These are phyloP conservation scores for Hippocampus comes DNA, from an alignment of 2,113 vertebrate genomes.

Conservation along the genomic window DNA sequence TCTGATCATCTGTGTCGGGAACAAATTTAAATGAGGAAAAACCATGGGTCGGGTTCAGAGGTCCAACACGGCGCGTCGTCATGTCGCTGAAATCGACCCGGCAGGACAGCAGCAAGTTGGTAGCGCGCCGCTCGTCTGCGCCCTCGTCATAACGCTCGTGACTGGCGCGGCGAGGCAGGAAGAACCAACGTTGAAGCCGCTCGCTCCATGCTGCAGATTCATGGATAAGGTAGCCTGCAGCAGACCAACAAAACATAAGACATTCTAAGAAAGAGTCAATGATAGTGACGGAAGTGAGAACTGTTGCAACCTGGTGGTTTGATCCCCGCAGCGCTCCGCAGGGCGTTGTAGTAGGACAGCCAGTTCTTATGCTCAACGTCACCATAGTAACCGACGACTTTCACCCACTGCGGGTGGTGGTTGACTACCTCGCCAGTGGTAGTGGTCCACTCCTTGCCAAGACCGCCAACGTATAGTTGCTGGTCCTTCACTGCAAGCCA, in stretches of 20 bases:
- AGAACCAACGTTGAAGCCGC: slow-evolving; percentile 87
- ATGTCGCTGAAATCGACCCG: slow-evolving; percentile 77
- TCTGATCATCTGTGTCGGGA: slow-evolving; percentile 84
- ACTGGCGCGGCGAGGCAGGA: slow-evolving; percentile 90
- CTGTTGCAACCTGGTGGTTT: slow-evolving; percentile 79
- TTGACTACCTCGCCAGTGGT: slow-evolving; percentile 85
- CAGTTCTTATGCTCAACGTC: slow-evolving; percentile 87
- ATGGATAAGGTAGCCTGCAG: slow-evolving; percentile 90
- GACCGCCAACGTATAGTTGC: slow-evolving; percentile 87
- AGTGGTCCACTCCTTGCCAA: slow-evolving; percentile 97
- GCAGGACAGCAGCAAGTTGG: slow-evolving; percentile 87
- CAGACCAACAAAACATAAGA: not conserved
- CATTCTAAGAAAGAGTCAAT: not conserved
- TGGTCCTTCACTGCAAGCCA: slow-evolving; percentile 93
- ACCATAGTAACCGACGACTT: slow-evolving; percentile 82
- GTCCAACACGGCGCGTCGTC: slow-evolving; percentile 64
- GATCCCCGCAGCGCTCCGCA: slow-evolving; percentile 82
- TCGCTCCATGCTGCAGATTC: slow-evolving; percentile 92
- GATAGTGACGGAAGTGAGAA: not conserved
- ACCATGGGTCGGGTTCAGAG: slow-evolving; percentile 81
- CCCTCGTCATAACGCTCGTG: slow-evolving; percentile 81
- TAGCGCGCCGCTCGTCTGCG: slow-evolving; percentile 80
- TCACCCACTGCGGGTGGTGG: slow-evolving; percentile 91
- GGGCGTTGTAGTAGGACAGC: slow-evolving; percentile 79
- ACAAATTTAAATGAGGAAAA: slow-evolving; percentile 98